These are phyloP conservation scores for Periphyllus acericola DNA, from an alignment of 2,888 invertebrate genomes.

Conservation along the genomic window DNA sequence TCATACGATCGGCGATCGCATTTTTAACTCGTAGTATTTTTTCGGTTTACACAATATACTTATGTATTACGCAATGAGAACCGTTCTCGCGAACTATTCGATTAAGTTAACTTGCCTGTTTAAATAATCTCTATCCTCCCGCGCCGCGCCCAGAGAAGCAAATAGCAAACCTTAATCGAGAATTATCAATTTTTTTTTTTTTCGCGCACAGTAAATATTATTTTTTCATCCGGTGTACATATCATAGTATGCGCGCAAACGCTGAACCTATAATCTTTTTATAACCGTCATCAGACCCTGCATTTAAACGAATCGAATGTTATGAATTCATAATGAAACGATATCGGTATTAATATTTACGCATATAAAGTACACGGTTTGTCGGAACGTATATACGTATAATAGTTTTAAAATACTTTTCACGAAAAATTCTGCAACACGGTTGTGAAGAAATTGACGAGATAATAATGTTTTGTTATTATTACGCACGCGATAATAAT, in stretches of 20 bases:
- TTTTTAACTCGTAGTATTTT: too few relatives aligned
- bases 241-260: not conserved
- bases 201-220: not conserved
- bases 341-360: too few relatives aligned
- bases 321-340: too few relatives aligned
- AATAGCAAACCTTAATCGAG: not conserved
- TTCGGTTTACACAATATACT: too few relatives aligned
- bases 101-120: not conserved
- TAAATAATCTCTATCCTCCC: not conserved
- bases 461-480: not conserved
- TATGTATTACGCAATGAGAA: too few relatives aligned
- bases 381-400: not conserved
- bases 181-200: not conserved
- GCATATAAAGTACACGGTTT: not conserved
- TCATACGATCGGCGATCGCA: too few relatives aligned
- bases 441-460: not conserved
- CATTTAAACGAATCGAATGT: not conserved
- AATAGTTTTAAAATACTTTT: not conserved
- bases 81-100: too few relatives aligned
- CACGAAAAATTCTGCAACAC: not conserved
- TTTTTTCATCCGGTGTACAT: not conserved
- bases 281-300: not conserved
- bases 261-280: not conserved
- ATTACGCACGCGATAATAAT: not conserved
- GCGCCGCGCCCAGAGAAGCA: not conserved